Evolutionary conservation across 1,140 invertebrate genomes (phyloP).

Genomic region (Sipha flava): DNA sequence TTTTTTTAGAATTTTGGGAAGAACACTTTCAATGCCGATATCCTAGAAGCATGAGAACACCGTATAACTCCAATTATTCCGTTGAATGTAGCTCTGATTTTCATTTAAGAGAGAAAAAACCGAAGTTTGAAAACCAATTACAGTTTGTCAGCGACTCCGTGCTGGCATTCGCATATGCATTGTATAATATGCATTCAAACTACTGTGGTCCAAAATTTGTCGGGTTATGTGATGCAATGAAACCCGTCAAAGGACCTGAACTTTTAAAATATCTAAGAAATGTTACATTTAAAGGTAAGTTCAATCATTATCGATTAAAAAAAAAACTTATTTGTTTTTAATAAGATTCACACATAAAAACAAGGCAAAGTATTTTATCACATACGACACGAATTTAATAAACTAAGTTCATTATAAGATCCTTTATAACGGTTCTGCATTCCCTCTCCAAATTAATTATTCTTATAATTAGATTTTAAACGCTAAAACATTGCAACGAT

Average conservation of each 20-base stretch:
- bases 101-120: conserved; percentile 58
- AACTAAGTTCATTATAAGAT: too few species aligned
- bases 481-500: too few species aligned
- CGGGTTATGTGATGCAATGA: conserved; percentile 79
- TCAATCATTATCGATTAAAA: too few species aligned
- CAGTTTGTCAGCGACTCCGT: conserved; percentile 90
- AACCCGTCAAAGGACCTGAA: conserved; percentile 73
- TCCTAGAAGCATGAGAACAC: conserved; percentile 64
- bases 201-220: conserved; percentile 54
- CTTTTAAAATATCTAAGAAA: conserved; percentile 73
- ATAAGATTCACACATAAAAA: too few species aligned
- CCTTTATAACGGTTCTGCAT: too few species aligned
- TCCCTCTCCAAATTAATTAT: too few species aligned
- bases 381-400: too few species aligned
- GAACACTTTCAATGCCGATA: conserved; percentile 79
- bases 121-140: conserved; percentile 77
- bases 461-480: too few species aligned
- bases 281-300: conserved; percentile 73
- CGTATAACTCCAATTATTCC: conserved; percentile 68
- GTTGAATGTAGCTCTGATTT: conserved; percentile 55
- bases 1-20: conserved; percentile 85
- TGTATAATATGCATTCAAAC: conserved; percentile 71
- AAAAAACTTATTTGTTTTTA: too few species aligned
- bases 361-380: too few species aligned
- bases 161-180: conserved; percentile 80